Evolutionary conservation across 2,888 invertebrate species (phyloP), one percentile per base, ranked within the genome.

Genomic region (Patella pellucida): DNA sequence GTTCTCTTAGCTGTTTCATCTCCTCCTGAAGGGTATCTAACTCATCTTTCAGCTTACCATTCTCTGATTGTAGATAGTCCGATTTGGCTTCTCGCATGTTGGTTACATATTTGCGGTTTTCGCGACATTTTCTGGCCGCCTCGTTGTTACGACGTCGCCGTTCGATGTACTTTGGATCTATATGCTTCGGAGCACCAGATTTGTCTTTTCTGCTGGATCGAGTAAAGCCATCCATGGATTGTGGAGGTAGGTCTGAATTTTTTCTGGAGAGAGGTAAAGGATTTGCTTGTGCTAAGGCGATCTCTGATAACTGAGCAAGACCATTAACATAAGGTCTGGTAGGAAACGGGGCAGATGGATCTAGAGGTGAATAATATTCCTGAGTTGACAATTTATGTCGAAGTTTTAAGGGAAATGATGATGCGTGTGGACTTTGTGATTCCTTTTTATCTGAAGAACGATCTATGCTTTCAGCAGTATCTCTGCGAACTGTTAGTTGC

Each of bases 21-120:
- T 98, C 97, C 1, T 95, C 95, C 54, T 97, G 96, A 41, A 98
- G 93, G 84, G 96, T 94, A 85, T 95, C 96, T 83, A 98, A 93
- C 91, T 97, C 95, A 23, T 87, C 82, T 67, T 89, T 86, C 16
- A 97, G 93, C 90, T 95, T 95, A 74, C 89, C 89, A 84, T 92
- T 92, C 85, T 92, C 92, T 3, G 81, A 83, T 81, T 92, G 92
- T 71, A 92, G 84, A 56, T 87, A 84, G 19, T 83, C 84, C 0
- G 89, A 88, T 73, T 91, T 88, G 73, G 89, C 89, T 67, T 90
- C 89, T 9, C 92, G 84, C 75, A 90, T 84, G 73, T 88, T 88
- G 9, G 91, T 89, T 74, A 90, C 85, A 54, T 90, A 87, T 78
- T 92, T 89, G 52, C 92, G 84, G 82, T 92, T 91, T 79, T 92